Conservation (phyloP, 2,888 invertebrate species). For the Athripsodes cinereus region DNA sequence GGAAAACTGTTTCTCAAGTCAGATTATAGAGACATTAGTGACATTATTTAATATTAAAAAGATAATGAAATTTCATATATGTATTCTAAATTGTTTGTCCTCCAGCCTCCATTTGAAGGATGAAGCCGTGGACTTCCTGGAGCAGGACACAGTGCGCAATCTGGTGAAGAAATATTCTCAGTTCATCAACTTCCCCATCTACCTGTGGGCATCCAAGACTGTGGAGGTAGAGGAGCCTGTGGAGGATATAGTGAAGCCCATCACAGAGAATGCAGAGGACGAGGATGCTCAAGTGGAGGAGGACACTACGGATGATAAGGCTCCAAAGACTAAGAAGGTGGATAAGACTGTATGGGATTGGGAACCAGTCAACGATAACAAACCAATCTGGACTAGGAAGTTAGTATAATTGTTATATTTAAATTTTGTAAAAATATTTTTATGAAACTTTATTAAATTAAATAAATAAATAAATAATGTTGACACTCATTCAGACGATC, state of each 20-base stretch:
- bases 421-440: no score
- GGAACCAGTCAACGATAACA: constrained; percentile 93
- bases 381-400: constrained; percentile 98
- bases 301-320: constrained; percentile 63
- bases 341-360: constrained; percentile 98
- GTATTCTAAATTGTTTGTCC: constrained; percentile 5
- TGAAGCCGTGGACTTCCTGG: constrained; percentile 93
- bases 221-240: constrained; percentile 67
- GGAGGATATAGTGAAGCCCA: constrained; percentile 45
- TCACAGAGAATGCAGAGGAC: constrained; percentile 35
- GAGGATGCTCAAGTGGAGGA: constrained; percentile 62
- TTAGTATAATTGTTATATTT: constrained; percentile 32
- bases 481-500: neutral
- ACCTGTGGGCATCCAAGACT: constrained; percentile 79
- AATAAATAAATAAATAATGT: no score
- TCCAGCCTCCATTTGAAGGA: constrained; percentile 87
- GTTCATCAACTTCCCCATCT: constrained; percentile 99
- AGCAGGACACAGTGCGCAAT: constrained; percentile 82
- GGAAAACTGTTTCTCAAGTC: no score
- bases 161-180: constrained; percentile 97
- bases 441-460: no score
- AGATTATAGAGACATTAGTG: neutral
- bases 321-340: constrained; percentile 79
- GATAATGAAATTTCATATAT: neutral
- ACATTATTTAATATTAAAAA: no score